phyloP scores from a whole-genome alignment of 2,113 vertebrate species.

The Lepidothrix coronata region DNA sequence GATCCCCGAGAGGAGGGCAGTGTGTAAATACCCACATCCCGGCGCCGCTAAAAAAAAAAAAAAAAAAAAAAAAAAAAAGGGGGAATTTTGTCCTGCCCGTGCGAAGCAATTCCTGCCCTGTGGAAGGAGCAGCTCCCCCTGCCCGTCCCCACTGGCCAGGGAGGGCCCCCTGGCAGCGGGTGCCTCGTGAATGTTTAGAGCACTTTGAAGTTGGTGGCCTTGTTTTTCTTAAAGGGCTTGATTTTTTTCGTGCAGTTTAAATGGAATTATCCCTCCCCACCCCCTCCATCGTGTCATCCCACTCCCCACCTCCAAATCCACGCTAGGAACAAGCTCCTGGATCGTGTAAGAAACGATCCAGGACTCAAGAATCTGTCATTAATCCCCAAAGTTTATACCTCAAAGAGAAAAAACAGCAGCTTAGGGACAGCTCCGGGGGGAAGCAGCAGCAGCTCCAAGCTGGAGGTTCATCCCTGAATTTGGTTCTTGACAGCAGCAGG shows the following conservation, averaged over 20 bases:
- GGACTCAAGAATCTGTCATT: slow-evolving; percentile 37
- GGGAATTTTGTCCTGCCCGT: neutral
- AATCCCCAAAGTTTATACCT: neutral
- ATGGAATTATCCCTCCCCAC: neutral
- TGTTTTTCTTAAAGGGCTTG: slow-evolving; percentile 81
- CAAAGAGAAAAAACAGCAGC: neutral
- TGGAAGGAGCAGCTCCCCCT: neutral
- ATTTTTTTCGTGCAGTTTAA: slow-evolving; percentile 72
- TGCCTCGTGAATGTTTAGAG: slow-evolving; percentile 18
- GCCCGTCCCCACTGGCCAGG: neutral
- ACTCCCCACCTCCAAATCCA: slow-evolving; percentile 18
- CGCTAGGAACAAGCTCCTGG: neutral
- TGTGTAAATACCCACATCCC: neutral
- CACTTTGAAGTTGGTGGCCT: slow-evolving; percentile 72
- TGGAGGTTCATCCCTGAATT: neutral
- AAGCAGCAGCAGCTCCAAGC: neutral
- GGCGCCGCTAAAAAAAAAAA: neutral
- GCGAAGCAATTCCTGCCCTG: slow-evolving; percentile 21
- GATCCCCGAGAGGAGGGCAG: neutral
- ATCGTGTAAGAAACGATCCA: neutral
- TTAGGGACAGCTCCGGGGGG: neutral
- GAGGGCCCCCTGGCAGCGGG: neutral
- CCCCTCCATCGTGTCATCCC: slow-evolving; percentile 1
- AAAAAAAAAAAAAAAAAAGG: neutral
- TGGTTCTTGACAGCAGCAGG: neutral